A percentile compares a stretch with the other conserved stretches of the same genome.
Conservation (phyloP, 2,888 invertebrate species). For the Epicampocera succincta region DNA sequence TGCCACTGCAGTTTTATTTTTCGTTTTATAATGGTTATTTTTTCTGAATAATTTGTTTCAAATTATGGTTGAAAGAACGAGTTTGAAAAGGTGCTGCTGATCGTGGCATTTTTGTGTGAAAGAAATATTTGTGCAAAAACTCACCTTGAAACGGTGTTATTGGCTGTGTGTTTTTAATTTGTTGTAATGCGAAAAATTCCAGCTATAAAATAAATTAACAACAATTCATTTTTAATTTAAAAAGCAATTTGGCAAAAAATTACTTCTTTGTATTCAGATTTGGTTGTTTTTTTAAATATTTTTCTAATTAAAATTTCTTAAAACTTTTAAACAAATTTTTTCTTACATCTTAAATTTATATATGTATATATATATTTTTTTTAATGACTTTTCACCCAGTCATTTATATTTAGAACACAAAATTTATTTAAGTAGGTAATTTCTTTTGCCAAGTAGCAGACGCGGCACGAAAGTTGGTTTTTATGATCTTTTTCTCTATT, state of each 20-base stretch:
- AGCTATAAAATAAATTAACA: slow-evolving; percentile 49
- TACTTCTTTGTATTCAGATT: neutral
- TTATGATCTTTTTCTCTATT: slow-evolving; percentile 20
- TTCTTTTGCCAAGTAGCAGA: slow-evolving; percentile 60
- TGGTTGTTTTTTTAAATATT: neutral
- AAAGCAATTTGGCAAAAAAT: too few relatives aligned
- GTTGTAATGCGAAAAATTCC: slow-evolving; percentile 40
- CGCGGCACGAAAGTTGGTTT: slow-evolving; percentile 66
- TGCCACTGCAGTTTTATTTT: slow-evolving; percentile 27
- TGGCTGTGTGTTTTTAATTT: slow-evolving; percentile 10
- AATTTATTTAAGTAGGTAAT: slow-evolving; percentile 38
- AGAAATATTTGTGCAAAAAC: slow-evolving; percentile 25
- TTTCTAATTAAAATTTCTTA: slow-evolving; percentile 8
- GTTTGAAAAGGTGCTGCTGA: slow-evolving; percentile 57
- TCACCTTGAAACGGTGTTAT: slow-evolving; percentile 61
- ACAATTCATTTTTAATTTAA: slow-evolving; percentile 9
- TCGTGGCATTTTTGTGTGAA: slow-evolving; percentile 11
- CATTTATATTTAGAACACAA: neutral
- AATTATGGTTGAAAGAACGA: slow-evolving; percentile 57
- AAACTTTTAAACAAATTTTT: neutral
- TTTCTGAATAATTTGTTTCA: slow-evolving; percentile 38
- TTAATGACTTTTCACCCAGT: neutral
- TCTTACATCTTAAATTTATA: neutral
- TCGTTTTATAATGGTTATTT: slow-evolving; percentile 15
- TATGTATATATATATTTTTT: neutral